A percentile compares a stretch with the other conserved stretches of the same genome.
These are phyloP conservation scores for Lutjanus erythropterus DNA, from an alignment of 2,113 vertebrate genomes.

Conservation along the genomic window DNA sequence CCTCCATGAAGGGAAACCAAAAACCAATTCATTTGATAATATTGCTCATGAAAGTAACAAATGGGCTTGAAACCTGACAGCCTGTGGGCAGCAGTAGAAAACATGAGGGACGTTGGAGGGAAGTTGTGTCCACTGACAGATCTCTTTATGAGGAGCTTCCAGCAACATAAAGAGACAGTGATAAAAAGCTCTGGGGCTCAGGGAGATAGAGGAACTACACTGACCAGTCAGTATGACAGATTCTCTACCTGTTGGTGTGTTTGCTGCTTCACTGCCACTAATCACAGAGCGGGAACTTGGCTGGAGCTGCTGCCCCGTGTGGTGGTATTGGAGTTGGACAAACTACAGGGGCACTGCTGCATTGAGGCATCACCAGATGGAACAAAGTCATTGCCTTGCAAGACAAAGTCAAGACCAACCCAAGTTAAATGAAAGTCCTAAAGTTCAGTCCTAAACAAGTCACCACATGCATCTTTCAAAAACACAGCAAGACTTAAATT, in stretches of 20 bases:
- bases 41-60: constrained; percentile 38
- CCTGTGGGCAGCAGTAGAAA: constrained; percentile 27
- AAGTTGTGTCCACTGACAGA: constrained; percentile 22
- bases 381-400: neutral
- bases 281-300: neutral
- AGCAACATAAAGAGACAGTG: constrained; percentile 56
- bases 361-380: neutral
- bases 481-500: neutral
- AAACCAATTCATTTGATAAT: constrained; percentile 44
- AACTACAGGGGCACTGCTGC: neutral
- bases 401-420: neutral
- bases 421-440: neutral
- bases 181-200: constrained; percentile 55
- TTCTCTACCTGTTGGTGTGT: constrained; percentile 39
- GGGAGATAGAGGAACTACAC: constrained; percentile 30
- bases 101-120: constrained; percentile 5
- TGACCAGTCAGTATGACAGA: constrained; percentile 43
- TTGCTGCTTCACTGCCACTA: constrained; percentile 17
- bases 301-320: neutral
- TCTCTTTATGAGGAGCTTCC: constrained; percentile 35
- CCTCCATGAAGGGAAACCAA: constrained; percentile 18
- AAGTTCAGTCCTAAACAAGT: neutral
- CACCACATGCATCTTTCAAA: neutral
- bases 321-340: neutral
- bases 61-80: constrained; percentile 17